These are phyloP conservation scores for Listronotus bonariensis DNA, from an alignment of 1,140 invertebrate genomes.

Conservation along the genomic window DNA sequence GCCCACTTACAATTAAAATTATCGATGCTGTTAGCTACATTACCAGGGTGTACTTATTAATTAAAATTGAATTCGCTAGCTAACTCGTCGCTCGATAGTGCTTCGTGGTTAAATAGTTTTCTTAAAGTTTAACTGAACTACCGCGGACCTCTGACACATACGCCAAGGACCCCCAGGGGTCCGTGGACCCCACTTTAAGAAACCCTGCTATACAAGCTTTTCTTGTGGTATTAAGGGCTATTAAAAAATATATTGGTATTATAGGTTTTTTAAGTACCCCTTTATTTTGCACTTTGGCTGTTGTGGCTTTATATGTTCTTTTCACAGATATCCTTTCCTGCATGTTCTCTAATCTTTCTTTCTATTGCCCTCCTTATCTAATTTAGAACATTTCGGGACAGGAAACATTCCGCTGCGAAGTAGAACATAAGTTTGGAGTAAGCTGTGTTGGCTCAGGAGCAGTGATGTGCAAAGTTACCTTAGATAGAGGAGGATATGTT, in stretches of 20 bases:
- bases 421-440: constrained; percentile 87
- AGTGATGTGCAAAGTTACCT: constrained; percentile 79
- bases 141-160: too few relatives aligned
- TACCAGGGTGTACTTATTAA: too few relatives aligned
- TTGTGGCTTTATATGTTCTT: constrained; percentile 9
- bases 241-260: too few relatives aligned
- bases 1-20: background rate
- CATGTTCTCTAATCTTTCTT: constrained; percentile 38
- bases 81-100: too few relatives aligned
- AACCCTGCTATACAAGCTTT: too few relatives aligned
- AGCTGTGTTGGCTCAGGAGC: constrained; percentile 82
- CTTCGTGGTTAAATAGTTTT: too few relatives aligned
- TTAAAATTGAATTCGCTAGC: too few relatives aligned
- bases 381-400: constrained; percentile 58
- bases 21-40: too few relatives aligned
- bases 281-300: constrained; percentile 2
- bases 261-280: background rate
- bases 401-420: constrained; percentile 90
- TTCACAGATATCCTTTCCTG: constrained; percentile 30
- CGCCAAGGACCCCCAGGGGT: too few relatives aligned
- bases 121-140: too few relatives aligned
- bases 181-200: too few relatives aligned
- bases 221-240: too few relatives aligned
- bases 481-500: constrained; percentile 91
- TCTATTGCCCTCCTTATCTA: constrained; percentile 36